These are phyloP conservation scores for Python bivittatus DNA, from an alignment of 2,113 vertebrate genomes.

Conservation along the genomic window DNA sequence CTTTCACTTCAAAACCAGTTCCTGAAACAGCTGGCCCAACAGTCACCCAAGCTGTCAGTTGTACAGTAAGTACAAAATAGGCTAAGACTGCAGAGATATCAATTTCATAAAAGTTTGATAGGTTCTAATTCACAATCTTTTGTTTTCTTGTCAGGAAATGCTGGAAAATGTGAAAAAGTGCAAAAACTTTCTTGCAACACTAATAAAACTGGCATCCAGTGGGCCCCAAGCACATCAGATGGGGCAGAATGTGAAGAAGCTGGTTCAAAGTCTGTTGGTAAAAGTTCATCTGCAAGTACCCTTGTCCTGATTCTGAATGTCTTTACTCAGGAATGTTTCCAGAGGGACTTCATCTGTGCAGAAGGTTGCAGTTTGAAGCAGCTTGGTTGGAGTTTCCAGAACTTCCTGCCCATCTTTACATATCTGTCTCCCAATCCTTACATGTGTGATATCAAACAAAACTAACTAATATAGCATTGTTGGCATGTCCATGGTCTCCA, in stretches of 20 bases:
- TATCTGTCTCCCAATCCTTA: neutral
- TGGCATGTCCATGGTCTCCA: neutral
- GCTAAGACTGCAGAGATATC: neutral
- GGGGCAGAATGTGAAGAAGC: constrained; percentile 87
- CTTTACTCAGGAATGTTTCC: neutral
- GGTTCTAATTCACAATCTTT: constrained; percentile 1
- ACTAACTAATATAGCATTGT: neutral
- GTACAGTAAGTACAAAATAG: constrained; percentile 68
- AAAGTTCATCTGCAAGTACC: constrained; percentile 44
- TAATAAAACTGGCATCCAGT: constrained; percentile 92
- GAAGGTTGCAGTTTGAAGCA: neutral
- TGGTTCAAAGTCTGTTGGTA: constrained; percentile 90
- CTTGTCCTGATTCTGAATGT: constrained; percentile 4
- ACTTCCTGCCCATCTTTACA: neutral
- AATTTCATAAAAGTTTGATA: neutral
- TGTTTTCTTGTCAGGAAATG: constrained; percentile 75
- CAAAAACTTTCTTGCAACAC: constrained; percentile 93
- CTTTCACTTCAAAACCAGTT: constrained; percentile 57
- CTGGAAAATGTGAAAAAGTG: constrained; percentile 97
- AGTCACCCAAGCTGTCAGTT: constrained; percentile 61
- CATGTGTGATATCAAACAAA: neutral
- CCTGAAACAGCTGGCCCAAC: constrained; percentile 63
- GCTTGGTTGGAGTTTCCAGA: neutral
- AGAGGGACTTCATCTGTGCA: neutral
- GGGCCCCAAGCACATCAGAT: constrained; percentile 85